These are phyloP conservation scores for Stegodyphus dumicola DNA, from an alignment of 1,140 invertebrate species.

Conservation along the genomic window DNA sequence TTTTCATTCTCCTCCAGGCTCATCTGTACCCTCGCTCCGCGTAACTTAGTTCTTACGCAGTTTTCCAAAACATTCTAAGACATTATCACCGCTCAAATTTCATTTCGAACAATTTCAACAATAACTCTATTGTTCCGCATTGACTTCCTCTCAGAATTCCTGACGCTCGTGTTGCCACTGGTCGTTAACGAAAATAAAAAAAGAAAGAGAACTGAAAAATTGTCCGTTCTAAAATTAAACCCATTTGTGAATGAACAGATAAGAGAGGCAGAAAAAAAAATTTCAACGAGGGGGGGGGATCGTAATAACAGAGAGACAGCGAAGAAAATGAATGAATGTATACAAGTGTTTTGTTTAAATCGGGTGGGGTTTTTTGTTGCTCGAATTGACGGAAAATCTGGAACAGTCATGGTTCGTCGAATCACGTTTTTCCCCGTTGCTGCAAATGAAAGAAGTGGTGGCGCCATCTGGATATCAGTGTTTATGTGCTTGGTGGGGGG, in stretches of 20 bases:
- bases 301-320: background rate
- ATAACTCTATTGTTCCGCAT: slow-evolving; percentile 4
- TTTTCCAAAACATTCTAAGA: too few relatives aligned
- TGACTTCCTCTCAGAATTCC: background rate
- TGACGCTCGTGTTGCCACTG: background rate
- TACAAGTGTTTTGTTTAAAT: slow-evolving; percentile 42
- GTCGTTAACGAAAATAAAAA: background rate
- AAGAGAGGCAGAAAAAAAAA: background rate
- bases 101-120: slow-evolving; percentile 13
- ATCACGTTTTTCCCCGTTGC: slow-evolving; percentile 31
- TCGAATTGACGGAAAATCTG: slow-evolving; percentile 35
- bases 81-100: background rate
- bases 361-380: slow-evolving; percentile 47
- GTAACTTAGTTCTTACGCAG: background rate
- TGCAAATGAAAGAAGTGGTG: background rate
- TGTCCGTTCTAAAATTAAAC: slow-evolving; percentile 5
- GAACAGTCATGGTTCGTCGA: slow-evolving; percentile 36
- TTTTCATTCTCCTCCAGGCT: background rate
- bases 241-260: background rate
- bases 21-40: background rate
- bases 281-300: background rate
- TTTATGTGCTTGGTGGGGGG: background rate
- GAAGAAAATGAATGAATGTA: slow-evolving; percentile 3
- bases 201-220: background rate
- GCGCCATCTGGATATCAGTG: slow-evolving; percentile 26